Base-by-base conservation (phyloP, 1,140 invertebrate species). In the Drosophila tani region DNA sequence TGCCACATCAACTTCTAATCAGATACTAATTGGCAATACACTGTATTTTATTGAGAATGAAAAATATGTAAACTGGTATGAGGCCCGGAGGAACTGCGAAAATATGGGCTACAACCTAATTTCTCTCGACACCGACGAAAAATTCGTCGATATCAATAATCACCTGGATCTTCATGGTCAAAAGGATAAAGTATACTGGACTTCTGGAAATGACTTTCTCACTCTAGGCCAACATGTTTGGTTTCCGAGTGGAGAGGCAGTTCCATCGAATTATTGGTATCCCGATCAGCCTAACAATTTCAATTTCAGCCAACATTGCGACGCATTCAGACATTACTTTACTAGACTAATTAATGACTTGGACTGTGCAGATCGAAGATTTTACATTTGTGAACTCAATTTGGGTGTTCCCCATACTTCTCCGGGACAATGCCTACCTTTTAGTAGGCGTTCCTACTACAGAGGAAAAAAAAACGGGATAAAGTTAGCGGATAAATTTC, bases 161-260 rank as follows among this genome's bases (percentile, higher is more conserved):
- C 35, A 60, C 59, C 14, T 66, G 1, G 17, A n/a, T n/a, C n/a
- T n/a, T n/a, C n/a, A n/a, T n/a, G n/a, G n/a, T n/a, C n/a, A 49
- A 4, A 47, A 43, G 0, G 24, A 68, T 5, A 3, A 43, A 29
- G 5, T 60, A 5, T 62, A 56, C 21, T 77, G 75, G 70, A 67
- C 71, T 11, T 68, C 63, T 2, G 71, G 71, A 8, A 49, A 40
- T 3, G 71, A 75, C 24, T 55, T 56, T 38, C 32, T 21, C 2
- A 12, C 35, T 15, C n/a, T 55, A 11, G 70, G 38, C 0, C 12
- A 19, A 0, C 71, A 75, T n/a, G 15, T 11, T 32, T 77, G 70
- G 75, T 56, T 60, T 12, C 15, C 43, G 0, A 77, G 12, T 15
- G 69, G 41, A 2, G 2, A 58, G 1, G 50, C 51, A 3, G 5